Evolutionary conservation across 1,140 invertebrate species (phyloP).

Genomic region (Chironomus striatipennis): DNA sequence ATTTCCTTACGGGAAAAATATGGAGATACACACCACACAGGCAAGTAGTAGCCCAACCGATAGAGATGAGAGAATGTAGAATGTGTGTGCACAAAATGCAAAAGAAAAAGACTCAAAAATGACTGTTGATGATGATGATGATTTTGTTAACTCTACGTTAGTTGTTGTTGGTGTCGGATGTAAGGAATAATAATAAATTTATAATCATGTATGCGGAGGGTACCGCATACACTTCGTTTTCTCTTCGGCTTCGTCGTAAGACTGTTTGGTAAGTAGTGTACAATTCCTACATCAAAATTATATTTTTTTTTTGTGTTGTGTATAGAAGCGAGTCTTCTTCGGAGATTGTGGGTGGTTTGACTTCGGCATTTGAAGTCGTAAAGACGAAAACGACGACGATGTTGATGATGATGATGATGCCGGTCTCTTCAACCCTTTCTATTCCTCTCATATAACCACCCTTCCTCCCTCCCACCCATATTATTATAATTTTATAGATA

Average conservation of each 20-base stretch:
- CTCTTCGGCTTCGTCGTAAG: constrained; percentile 2
- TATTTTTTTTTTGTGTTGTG: too few species aligned
- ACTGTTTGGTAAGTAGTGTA: background rate
- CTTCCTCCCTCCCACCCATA: too few species aligned
- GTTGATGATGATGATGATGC: constrained; percentile 9
- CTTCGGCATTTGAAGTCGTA: constrained; percentile 1
- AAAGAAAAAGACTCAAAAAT: background rate
- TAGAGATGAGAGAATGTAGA: background rate
- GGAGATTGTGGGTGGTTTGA: constrained; percentile 6
- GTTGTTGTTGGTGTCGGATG: background rate
- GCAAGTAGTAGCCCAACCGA: background rate
- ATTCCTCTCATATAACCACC: too few species aligned
- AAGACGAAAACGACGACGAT: constrained; percentile 1
- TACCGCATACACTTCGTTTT: background rate
- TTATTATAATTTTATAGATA: too few species aligned
- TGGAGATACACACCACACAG: background rate
- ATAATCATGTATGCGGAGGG: constrained; percentile 5
- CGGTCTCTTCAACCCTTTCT: background rate
- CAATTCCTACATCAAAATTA: too few species aligned
- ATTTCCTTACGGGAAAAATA: constrained; percentile 1
- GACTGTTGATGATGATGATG: background rate
- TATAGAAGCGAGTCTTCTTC: background rate
- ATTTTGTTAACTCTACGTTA: too few species aligned
- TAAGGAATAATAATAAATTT: constrained; percentile 24
- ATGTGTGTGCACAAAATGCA: too few species aligned